A percentile compares a stretch with the other conserved stretches of the same genome.
These are phyloP conservation scores for Ptilodon capucinus DNA, from an alignment of 2,888 invertebrate genomes.

Conservation along the genomic window DNA sequence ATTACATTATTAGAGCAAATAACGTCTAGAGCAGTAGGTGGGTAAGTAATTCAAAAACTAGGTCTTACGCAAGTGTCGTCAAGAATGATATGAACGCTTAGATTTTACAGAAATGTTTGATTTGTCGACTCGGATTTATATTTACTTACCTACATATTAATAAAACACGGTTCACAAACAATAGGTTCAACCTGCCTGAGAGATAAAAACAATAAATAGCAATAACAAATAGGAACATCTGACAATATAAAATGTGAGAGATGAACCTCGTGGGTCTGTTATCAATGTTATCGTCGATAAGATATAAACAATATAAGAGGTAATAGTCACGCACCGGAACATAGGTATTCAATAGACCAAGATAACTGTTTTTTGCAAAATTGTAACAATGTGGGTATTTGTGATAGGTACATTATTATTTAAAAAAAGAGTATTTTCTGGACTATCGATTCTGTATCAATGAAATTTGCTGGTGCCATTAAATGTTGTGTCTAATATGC, in stretches of 20 bases:
- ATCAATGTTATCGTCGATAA: slow-evolving; percentile 12
- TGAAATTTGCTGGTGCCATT: slow-evolving; percentile 1
- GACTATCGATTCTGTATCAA: too few relatives aligned
- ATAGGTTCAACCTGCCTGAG: background rate
- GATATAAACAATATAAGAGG: slow-evolving; percentile 7
- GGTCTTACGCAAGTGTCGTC: background rate
- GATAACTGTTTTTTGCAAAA: slow-evolving; percentile 28
- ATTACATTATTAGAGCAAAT: background rate
- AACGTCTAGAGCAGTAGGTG: too few relatives aligned
- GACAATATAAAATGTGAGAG: background rate
- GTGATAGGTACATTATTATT: background rate
- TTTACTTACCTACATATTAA: background rate
- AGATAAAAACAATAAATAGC: background rate
- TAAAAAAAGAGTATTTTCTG: too few relatives aligned
- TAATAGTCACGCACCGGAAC: slow-evolving; percentile 22
- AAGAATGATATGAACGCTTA: background rate
- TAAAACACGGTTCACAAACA: background rate
- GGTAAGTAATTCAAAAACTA: background rate
- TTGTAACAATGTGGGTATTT: slow-evolving; percentile 12
- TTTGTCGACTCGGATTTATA: background rate
- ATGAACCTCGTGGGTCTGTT: slow-evolving; percentile 6
- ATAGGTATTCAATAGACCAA: slow-evolving; percentile 14
- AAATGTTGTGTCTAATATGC: slow-evolving; percentile 27
- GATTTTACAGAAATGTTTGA: background rate
- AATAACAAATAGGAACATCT: background rate